A percentile compares a stretch with the other conserved stretches of the same genome.
Evolutionary conservation across 2,113 vertebrate genomes (phyloP).

Genomic region (Macrotus californicus): DNA sequence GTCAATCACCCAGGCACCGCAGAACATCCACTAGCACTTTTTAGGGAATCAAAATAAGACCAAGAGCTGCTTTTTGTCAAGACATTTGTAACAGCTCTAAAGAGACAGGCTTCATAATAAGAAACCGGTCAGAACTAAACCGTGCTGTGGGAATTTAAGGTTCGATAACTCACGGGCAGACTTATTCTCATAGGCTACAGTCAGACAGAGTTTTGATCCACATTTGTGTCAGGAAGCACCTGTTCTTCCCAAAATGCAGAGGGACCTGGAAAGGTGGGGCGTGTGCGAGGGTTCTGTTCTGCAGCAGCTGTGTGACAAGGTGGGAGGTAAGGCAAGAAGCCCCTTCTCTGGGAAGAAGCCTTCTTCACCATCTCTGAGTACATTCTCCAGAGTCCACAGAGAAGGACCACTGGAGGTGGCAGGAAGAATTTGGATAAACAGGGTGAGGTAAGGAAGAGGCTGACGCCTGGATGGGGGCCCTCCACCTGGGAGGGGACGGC

Average conservation of each 20-base stretch:
- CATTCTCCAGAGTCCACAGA: background rate
- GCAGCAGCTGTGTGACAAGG: background rate
- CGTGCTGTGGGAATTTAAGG: background rate
- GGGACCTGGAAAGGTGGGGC: too few species aligned
- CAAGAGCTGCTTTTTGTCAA: background rate
- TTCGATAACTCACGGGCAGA: background rate
- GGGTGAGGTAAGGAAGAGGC: background rate
- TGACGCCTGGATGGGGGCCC: background rate
- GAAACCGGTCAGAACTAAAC: background rate
- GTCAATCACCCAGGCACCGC: too few species aligned
- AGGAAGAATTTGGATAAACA: background rate
- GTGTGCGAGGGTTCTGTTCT: background rate
- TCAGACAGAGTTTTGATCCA: background rate
- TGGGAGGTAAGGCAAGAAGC: background rate
- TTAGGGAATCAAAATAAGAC: background rate
- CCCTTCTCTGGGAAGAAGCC: background rate
- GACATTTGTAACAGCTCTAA: background rate
- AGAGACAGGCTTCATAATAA: background rate
- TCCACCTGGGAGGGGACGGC: background rate
- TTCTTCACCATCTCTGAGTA: background rate
- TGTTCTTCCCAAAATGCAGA: background rate
- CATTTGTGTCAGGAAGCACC: background rate
- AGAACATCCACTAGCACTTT: background rate
- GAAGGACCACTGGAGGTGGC: background rate
- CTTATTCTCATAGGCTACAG: background rate